phyloP scores from a whole-genome alignment of 2,888 invertebrate species.

The Chrysomela aeneicollis region DNA sequence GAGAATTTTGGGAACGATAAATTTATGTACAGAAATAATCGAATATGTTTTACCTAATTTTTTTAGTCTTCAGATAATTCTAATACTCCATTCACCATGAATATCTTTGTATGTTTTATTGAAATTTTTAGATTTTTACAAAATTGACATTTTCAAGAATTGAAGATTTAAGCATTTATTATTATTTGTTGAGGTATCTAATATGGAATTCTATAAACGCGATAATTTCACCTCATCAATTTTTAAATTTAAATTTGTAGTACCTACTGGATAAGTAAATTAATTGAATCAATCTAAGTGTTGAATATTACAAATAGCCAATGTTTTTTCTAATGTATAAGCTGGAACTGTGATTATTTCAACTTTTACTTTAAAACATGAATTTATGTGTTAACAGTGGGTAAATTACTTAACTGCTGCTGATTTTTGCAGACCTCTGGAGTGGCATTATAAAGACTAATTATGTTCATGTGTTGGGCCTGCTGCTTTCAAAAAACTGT shows the following conservation, averaged over 20 bases:
- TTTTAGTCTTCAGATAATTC: constrained; percentile 26
- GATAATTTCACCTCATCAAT: constrained; percentile 14
- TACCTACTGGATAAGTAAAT: neutral
- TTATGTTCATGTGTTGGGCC: neutral
- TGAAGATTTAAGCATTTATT: neutral
- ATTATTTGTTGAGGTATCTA: no score
- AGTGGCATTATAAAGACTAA: no score
- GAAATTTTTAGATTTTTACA: neutral
- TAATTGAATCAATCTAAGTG: constrained; percentile 18
- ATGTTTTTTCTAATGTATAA: constrained; percentile 26
- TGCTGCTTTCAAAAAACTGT: neutral
- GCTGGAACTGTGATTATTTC: constrained; percentile 43
- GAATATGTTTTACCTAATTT: no score
- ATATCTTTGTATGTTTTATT: no score
- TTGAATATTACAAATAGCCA: neutral
- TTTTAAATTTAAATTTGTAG: neutral
- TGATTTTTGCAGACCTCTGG: no score
- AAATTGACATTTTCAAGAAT: no score
- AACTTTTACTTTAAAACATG: constrained; percentile 5
- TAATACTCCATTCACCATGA: neutral
- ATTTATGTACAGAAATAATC: no score
- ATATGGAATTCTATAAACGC: constrained; percentile 11
- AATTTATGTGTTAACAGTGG: neutral
- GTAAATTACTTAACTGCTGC: no score
- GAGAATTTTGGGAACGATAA: no score